phyloP scores from a whole-genome alignment of 2,797 vertebrate species.

The Lepus oiostolus region DNA sequence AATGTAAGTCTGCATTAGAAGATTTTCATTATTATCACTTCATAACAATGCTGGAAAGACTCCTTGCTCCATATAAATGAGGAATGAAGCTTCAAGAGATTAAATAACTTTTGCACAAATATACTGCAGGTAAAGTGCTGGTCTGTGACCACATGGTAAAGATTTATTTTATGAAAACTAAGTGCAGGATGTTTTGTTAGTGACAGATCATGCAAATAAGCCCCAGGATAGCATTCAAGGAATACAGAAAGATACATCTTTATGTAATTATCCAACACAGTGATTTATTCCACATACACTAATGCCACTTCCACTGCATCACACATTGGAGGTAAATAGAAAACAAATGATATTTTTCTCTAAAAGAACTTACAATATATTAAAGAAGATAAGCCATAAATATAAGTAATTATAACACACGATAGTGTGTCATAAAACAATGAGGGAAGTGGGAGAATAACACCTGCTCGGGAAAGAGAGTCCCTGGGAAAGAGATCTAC shows the following conservation, averaged over 20 bases:
- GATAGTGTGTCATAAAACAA: not conserved
- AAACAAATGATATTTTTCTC: not conserved
- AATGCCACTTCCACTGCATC: not conserved
- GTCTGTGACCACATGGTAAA: not conserved
- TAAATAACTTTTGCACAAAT: slow-evolving; percentile 7
- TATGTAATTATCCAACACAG: not conserved
- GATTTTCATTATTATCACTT: slow-evolving; percentile 26
- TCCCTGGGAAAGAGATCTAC: not conserved
- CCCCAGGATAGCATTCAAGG: not conserved
- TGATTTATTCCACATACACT: slow-evolving; percentile 3
- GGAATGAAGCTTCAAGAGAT: not conserved
- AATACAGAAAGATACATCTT: not conserved
- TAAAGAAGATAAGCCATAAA: slow-evolving; percentile 30
- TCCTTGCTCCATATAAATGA: slow-evolving; percentile 18
- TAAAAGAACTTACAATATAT: not conserved
- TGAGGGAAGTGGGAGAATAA: not conserved
- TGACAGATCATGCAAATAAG: slow-evolving; percentile 25
- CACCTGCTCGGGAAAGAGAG: not conserved
- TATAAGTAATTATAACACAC: not conserved
- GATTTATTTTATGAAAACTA: slow-evolving; percentile 49
- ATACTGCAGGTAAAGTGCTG: not conserved
- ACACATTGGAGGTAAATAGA: slow-evolving; percentile 22
- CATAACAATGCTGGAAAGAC: not conserved
- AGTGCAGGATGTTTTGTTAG: not conserved
- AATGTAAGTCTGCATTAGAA: not conserved